phyloP scores from a whole-genome alignment of 2,113 vertebrate genomes.

The Hystrix cristata region DNA sequence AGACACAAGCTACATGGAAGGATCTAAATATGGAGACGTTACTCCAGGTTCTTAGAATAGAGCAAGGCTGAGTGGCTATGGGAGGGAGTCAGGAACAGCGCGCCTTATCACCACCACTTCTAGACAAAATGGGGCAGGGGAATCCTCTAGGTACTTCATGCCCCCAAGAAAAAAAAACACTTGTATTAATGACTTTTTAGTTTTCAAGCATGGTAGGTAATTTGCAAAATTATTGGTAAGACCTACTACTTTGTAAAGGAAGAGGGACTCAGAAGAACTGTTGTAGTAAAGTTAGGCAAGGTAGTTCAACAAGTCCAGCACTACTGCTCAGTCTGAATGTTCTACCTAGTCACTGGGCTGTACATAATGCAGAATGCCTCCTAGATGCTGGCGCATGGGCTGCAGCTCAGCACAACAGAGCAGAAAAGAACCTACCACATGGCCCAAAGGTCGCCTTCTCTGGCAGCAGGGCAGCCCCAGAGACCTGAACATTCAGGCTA shows the following conservation, averaged over 20 bases:
- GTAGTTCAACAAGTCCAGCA: not conserved
- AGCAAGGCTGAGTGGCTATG: not conserved
- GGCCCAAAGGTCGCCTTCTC: not conserved
- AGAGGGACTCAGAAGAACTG: not conserved
- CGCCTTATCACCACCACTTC: not conserved
- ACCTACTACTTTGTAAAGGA: not conserved
- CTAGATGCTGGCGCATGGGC: too few relatives aligned
- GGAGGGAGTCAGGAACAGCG: not conserved
- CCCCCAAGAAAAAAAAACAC: not conserved
- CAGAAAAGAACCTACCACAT: not conserved
- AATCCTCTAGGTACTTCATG: not conserved
- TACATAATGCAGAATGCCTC: not conserved
- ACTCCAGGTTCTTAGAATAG: not conserved
- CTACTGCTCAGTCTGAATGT: not conserved
- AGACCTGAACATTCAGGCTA: not conserved
- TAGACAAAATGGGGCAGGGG: not conserved
- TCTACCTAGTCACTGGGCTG: not conserved
- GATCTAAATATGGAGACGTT: not conserved
- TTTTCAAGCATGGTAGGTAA: not conserved
- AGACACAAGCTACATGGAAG: not conserved
- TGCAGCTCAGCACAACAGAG: not conserved
- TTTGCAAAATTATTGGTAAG: not conserved
- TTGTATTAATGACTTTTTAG: conserved; percentile 34
- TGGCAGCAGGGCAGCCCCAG: not conserved
- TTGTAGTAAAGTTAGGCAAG: not conserved